These are phyloP conservation scores for Steinernema hermaphroditum DNA, from an alignment of 2,888 invertebrate species.

Conservation along the genomic window DNA sequence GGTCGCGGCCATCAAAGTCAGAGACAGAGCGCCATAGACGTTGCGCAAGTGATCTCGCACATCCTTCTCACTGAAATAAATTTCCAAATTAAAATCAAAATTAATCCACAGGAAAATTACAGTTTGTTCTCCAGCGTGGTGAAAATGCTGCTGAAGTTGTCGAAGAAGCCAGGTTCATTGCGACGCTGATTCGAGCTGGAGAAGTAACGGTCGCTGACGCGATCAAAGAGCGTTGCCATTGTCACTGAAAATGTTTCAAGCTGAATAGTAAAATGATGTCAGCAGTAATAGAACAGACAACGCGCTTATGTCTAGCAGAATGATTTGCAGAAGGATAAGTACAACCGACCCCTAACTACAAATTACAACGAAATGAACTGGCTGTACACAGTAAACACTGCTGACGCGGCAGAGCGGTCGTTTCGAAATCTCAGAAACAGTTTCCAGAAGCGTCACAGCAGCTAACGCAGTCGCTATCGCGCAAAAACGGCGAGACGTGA, in stretches of 20 bases:
- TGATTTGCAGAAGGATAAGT: background rate
- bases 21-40: slow-evolving; percentile 88
- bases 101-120: slow-evolving; percentile 37
- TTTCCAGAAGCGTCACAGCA: background rate
- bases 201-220: slow-evolving; percentile 20
- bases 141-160: slow-evolving; percentile 48
- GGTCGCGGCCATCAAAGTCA: slow-evolving; percentile 79
- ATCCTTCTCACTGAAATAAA: slow-evolving; percentile 78
- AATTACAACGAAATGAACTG: background rate
- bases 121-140: slow-evolving; percentile 49
- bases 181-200: background rate
- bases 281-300: background rate
- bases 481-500: background rate
- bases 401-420: background rate
- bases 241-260: background rate
- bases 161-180: slow-evolving; percentile 33
- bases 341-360: background rate
- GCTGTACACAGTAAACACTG: background rate
- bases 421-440: background rate
- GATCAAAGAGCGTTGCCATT: slow-evolving; percentile 16
- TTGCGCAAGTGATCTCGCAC: slow-evolving; percentile 88
- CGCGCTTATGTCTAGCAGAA: background rate
- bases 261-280: background rate
- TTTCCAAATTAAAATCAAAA: background rate
- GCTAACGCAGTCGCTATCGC: background rate